Percentiles rank a stretch among this genome's conserved stretches.
phyloP scores from a whole-genome alignment of 2,888 invertebrate species.

The Luperina nickerlii region DNA sequence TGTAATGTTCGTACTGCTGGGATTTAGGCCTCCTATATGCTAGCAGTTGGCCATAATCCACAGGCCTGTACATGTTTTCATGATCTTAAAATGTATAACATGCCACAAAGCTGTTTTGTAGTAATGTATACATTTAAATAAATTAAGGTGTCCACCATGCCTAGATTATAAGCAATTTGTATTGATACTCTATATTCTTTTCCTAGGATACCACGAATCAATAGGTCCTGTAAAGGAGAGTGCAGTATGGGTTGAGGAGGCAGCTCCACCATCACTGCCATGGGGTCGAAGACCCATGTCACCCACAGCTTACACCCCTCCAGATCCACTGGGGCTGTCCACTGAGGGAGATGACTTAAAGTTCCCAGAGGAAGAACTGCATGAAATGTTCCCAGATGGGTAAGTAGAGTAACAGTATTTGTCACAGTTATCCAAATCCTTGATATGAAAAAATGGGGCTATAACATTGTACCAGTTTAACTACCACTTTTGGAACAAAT shows the following conservation, averaged over 20 bases:
- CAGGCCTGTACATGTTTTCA: too few species aligned
- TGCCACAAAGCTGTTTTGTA: background rate
- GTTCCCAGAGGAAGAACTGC: conserved; percentile 96
- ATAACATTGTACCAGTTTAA: background rate
- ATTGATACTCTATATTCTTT: background rate
- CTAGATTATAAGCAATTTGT: background rate
- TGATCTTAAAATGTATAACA: too few species aligned
- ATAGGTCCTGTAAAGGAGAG: conserved; percentile 99
- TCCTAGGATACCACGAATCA: conserved; percentile 94
- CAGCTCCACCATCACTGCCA: conserved; percentile 94
- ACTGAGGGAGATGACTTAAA: conserved; percentile 98
- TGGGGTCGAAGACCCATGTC: conserved; percentile 96
- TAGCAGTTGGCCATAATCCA: background rate
- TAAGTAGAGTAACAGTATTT: conserved; percentile 53
- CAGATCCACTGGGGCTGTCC: conserved; percentile 97
- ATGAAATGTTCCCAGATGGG: conserved; percentile 97
- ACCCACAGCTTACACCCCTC: conserved; percentile 95
- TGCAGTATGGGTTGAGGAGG: conserved; percentile 99
- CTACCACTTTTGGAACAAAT: background rate
- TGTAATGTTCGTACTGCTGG: background rate
- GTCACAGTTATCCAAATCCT: background rate
- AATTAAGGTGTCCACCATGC: background rate
- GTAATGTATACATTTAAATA: background rate
- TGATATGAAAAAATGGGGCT: background rate
- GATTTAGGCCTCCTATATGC: background rate